Conservation (phyloP, 1,140 invertebrate genomes). For the Sitobion miscanthi region DNA sequence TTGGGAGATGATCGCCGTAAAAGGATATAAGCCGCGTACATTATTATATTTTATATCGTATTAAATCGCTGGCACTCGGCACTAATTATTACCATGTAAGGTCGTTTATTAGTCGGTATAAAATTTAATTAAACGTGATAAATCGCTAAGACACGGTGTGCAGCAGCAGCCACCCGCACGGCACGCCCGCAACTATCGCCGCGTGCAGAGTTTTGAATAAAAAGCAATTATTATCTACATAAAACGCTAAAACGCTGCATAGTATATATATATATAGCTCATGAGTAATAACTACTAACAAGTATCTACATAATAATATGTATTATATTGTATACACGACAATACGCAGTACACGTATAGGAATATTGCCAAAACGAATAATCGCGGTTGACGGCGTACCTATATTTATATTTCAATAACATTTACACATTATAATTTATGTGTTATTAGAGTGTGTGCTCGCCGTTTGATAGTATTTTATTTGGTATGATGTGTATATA, state of each 20-base stretch:
- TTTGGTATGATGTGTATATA: no score
- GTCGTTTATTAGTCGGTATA: background rate
- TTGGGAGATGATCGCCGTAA: background rate
- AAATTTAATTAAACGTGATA: background rate
- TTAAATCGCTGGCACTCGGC: background rate
- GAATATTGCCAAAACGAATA: background rate
- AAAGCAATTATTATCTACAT: background rate
- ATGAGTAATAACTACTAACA: no score
- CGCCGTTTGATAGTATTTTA: no score
- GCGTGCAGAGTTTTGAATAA: background rate
- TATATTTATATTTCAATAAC: no score
- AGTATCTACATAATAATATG: no score
- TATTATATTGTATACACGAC: no score
- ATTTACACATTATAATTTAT: no score
- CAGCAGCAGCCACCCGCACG: background rate
- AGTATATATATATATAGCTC: no score
- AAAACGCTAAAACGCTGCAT: background rate
- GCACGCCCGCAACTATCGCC: background rate
- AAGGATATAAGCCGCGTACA: background rate
- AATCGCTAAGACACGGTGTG: background rate
- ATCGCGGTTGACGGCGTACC: no score
- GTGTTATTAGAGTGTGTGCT: no score
- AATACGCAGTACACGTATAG: background rate
- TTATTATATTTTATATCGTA: constrained; percentile 12
- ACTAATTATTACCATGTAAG: constrained; percentile 2